Conservation (phyloP, 2,888 invertebrate species). For the Apamea epomidion region DNA sequence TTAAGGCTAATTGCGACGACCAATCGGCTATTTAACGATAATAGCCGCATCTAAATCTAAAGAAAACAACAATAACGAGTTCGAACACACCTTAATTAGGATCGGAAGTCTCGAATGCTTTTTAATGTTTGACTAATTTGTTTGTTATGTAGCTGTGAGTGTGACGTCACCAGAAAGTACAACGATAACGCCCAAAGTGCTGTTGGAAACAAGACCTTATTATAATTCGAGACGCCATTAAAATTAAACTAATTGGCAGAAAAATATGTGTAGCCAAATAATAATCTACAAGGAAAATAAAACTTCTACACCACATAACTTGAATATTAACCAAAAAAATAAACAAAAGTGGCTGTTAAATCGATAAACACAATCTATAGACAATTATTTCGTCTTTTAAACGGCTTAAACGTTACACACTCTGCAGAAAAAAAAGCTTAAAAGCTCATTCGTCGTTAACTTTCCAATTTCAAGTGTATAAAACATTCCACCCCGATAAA, state of each 20-base stretch:
- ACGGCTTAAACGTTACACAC: conserved; percentile 45
- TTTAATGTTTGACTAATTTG: conserved; percentile 87
- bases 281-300: conserved; percentile 14
- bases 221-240: conserved; percentile 65
- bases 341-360: not conserved
- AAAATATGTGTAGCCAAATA: conserved; percentile 59
- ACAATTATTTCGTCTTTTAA: conserved; percentile 51
- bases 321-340: not conserved
- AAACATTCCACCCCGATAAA: conserved; percentile 87
- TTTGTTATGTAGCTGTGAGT: conserved; percentile 72
- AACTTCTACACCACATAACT: not conserved
- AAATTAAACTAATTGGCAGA: conserved; percentile 71
- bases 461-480: conserved; percentile 84
- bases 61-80: conserved; percentile 75
- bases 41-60: conserved; percentile 82
- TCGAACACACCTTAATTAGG: conserved; percentile 83
- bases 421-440: conserved; percentile 71
- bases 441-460: conserved; percentile 75
- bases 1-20: conserved; percentile 84
- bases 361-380: conserved; percentile 28
- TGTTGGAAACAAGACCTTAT: conserved; percentile 61
- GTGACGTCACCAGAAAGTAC: conserved; percentile 65
- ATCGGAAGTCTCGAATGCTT: conserved; percentile 83
- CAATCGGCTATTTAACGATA: conserved; percentile 83
- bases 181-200: conserved; percentile 63